Evolutionary conservation across 2,888 invertebrate genomes (phyloP), one percentile per base, ranked within the genome.

Genomic region (Micoletzkya japonica): DNA sequence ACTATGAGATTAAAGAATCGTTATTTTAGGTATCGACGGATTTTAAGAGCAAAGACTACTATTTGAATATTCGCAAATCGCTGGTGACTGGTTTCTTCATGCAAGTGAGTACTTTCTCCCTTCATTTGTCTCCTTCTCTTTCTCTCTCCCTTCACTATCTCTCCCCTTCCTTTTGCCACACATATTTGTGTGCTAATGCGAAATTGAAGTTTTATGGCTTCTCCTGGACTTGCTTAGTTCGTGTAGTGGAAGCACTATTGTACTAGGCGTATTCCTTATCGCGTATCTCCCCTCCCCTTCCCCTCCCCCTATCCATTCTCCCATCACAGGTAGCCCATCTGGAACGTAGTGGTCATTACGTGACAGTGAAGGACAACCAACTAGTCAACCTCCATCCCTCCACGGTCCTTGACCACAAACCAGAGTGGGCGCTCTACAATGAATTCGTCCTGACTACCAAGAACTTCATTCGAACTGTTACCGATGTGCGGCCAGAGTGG

Each of bases 381-480:
- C 91, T 94, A 74, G 98, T 63, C 1, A 97, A 97, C 87, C 90
- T 99, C 54, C 98, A 99, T 88, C 98, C 98, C 0, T 96, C 96
- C 78, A 97, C 97, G 10, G 97, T 96, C 86, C 90, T 99, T 71
- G 97, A 97, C 88, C 98, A 98, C 88, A 98, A 98, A 87, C 98
- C 98, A 0, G 98, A 98, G 88, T 99, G 98, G 98, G 97, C 97
- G 52, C 92, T 99, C 73, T 99, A 99, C 89, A 97, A 99, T 88
- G 98, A 99, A 89, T 99, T 99, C 86, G 98, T 99, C 60, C 89
- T 99, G 78, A 99, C 98, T 74, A 96, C 97, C 73, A 98, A 98
- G 88, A 98, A 99, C 88, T 99, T 98, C 87, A 99, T 99, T 83
- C 90, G 98, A 79, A 98, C 97, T 0, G 96, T 97, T 20, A 96